Conservation (phyloP, 2,113 vertebrate genomes). For the Cottus gobio region DNA sequence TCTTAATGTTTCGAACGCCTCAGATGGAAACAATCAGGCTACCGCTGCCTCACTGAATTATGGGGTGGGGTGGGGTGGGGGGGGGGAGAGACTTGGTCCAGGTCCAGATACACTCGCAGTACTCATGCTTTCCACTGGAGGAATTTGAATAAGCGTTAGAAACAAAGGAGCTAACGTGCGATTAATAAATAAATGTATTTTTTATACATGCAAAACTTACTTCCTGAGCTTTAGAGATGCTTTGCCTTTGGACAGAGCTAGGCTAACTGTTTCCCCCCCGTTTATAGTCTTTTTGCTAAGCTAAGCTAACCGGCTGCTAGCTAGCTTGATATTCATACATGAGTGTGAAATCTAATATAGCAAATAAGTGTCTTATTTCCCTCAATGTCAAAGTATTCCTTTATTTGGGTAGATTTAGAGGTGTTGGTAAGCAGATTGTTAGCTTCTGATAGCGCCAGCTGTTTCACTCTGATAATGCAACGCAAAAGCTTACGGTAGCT, state of each 20-base stretch:
- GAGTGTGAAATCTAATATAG: too few species aligned
- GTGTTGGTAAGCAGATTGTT: not conserved
- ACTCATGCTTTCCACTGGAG: not conserved
- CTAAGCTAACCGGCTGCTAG: too few species aligned
- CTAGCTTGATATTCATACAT: too few species aligned
- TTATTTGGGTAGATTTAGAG: not conserved
- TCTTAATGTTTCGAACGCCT: conserved; percentile 33
- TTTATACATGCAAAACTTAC: not conserved
- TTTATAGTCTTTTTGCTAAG: too few species aligned
- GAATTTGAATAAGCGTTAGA: not conserved
- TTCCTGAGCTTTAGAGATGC: not conserved
- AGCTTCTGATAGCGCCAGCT: not conserved
- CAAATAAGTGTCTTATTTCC: too few species aligned
- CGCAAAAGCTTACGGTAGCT: not conserved
- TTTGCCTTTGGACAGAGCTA: too few species aligned
- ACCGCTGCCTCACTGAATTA: conserved; percentile 33
- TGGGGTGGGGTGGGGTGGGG: too few species aligned
- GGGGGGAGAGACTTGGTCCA: conserved; percentile 1
- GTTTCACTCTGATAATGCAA: not conserved
- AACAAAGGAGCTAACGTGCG: not conserved
- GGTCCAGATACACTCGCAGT: conserved; percentile 12
- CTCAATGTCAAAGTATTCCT: too few species aligned
- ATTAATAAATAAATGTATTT: not conserved
- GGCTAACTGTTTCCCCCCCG: too few species aligned
- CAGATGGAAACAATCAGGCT: conserved; percentile 71